A percentile compares a stretch with the other conserved stretches of the same genome.
These are phyloP conservation scores for Trididemnum miniatum DNA, from an alignment of 23 tunicate genomes.

Conservation along the genomic window DNA sequence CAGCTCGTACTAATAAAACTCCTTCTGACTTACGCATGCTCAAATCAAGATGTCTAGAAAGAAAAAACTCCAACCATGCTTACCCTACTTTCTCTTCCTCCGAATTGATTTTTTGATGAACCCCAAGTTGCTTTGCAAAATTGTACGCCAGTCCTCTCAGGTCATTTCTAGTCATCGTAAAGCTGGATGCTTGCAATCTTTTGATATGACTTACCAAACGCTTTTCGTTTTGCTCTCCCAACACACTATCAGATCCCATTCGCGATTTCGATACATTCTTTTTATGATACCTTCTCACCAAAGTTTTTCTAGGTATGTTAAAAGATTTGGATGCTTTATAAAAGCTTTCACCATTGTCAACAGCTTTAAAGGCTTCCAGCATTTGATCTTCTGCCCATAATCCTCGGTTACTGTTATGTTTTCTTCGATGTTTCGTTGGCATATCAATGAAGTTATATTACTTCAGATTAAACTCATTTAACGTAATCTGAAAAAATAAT, in stretches of 20 bases:
- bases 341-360: neutral
- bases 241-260: neutral
- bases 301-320: no score
- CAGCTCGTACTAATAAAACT: neutral
- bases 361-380: neutral
- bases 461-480: no score
- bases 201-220: neutral
- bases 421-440: neutral
- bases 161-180: no score
- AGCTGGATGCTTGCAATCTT: no score
- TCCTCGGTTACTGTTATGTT: neutral
- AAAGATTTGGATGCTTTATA: no score
- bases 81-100: neutral
- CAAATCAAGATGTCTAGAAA: neutral
- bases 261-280: neutral
- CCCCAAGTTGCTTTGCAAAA: neutral
- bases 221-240: neutral
- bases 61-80: neutral
- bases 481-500: no score
- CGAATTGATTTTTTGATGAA: neutral
- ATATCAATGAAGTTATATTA: no score
- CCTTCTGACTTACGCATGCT: neutral
- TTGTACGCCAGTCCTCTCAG: no score
- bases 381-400: neutral
- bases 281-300: no score